Evolutionary conservation across 1,140 invertebrate genomes (phyloP).

Genomic region (Belonocnema kinseyi): DNA sequence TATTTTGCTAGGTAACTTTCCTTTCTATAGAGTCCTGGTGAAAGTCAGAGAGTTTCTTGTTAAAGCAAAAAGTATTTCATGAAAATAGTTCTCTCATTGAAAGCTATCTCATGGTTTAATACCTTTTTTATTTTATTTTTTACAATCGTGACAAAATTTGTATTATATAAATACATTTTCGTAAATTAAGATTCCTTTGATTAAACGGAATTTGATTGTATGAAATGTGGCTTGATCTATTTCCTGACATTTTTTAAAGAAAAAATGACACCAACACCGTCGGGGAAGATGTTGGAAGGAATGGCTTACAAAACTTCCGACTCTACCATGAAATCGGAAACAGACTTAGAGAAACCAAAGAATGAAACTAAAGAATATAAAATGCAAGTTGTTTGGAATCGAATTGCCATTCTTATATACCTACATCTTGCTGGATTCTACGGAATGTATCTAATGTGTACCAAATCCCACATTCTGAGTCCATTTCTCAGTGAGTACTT

Average conservation of each 20-base stretch:
- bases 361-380: conserved; percentile 64
- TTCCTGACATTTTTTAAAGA: neutral
- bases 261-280: conserved; percentile 18
- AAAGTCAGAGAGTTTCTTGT: too few relatives aligned
- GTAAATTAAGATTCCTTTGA: too few relatives aligned
- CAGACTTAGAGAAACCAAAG: conserved; percentile 49
- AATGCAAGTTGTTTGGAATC: conserved; percentile 84
- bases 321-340: conserved; percentile 37
- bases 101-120: neutral
- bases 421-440: conserved; percentile 80
- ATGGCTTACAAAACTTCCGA: conserved; percentile 54
- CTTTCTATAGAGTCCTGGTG: too few relatives aligned
- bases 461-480: conserved; percentile 73
- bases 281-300: conserved; percentile 43
- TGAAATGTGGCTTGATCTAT: too few relatives aligned
- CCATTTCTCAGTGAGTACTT: conserved; percentile 76
- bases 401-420: conserved; percentile 81
- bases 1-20: too few relatives aligned
- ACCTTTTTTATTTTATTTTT: too few relatives aligned
- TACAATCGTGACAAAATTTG: too few relatives aligned
- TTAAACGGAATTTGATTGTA: too few relatives aligned
- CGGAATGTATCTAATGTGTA: conserved; percentile 78
- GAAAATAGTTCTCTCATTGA: neutral
- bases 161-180: too few relatives aligned
- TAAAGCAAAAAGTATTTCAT: too few relatives aligned